Evolutionary conservation across 1,140 invertebrate genomes (phyloP).

Genomic region (Lepidurus packardi): DNA sequence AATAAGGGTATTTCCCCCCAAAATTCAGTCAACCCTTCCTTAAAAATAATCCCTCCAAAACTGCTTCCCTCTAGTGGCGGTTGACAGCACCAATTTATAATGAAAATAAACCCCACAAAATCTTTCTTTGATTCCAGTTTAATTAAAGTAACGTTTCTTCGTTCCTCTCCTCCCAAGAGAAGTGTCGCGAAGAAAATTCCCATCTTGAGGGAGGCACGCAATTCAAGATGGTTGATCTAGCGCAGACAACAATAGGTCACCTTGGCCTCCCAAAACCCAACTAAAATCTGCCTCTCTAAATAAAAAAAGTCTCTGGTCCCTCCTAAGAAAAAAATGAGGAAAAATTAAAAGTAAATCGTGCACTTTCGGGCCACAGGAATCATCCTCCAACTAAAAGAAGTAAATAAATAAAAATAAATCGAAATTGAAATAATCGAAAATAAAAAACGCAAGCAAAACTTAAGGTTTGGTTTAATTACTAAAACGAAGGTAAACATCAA

Average conservation of each 20-base stretch:
- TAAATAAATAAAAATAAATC: not conserved
- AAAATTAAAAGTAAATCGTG: not conserved
- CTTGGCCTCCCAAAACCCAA: not conserved
- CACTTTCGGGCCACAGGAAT: not conserved
- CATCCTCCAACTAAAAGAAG: not conserved
- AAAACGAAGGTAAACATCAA: constrained; percentile 22
- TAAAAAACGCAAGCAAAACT: not conserved
- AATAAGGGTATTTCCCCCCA: not conserved
- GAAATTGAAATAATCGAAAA: not conserved
- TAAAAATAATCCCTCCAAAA: not conserved
- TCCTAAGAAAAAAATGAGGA: not conserved
- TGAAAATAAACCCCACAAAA: too few species aligned
- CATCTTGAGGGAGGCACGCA: too few species aligned
- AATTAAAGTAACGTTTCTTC: too few species aligned
- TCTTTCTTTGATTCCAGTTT: too few species aligned
- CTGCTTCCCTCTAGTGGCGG: not conserved
- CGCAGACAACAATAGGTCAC: not conserved
- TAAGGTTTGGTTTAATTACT: constrained; percentile 14
- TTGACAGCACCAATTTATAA: not conserved
- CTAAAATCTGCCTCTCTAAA: not conserved
- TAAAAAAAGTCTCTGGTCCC: not conserved
- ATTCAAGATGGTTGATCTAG: too few species aligned
- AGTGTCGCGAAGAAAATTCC: too few species aligned
- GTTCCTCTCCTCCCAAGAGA: too few species aligned
- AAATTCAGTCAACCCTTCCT: not conserved